Conservation (phyloP, 2,888 invertebrate species). For the Pseudococcus viburni region DNA sequence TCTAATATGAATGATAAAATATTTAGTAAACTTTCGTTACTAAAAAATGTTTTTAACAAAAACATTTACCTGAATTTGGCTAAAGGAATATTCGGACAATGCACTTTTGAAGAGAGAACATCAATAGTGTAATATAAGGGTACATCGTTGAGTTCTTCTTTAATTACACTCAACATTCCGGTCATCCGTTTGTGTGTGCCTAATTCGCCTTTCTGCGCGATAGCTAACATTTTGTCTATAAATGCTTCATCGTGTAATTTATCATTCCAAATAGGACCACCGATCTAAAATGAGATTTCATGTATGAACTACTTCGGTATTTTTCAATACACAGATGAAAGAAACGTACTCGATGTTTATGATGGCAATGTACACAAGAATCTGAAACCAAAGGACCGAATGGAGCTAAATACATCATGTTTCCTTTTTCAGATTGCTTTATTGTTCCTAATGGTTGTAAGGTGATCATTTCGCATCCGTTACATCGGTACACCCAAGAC, state of each 20-base stretch:
- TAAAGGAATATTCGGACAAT: slow-evolving; percentile 81
- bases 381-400: slow-evolving; percentile 79
- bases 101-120: slow-evolving; percentile 81
- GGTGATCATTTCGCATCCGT: slow-evolving; percentile 86
- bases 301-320: too few relatives aligned
- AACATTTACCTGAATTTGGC: slow-evolving; percentile 77
- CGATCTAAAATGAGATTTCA: slow-evolving; percentile 75
- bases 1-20: slow-evolving; percentile 71
- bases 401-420: slow-evolving; percentile 79
- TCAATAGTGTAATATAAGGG: slow-evolving; percentile 92
- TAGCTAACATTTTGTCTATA: slow-evolving; percentile 76
- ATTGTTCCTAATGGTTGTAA: slow-evolving; percentile 82
- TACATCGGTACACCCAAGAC: slow-evolving; percentile 90
- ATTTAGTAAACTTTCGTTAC: neutral
- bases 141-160: slow-evolving; percentile 85
- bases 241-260: slow-evolving; percentile 87
- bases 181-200: slow-evolving; percentile 82
- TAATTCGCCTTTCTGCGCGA: slow-evolving; percentile 70
- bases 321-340: neutral
- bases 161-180: slow-evolving; percentile 85
- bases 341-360: slow-evolving; percentile 79
- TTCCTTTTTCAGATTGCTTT: slow-evolving; percentile 74
- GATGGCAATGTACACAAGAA: slow-evolving; percentile 83
- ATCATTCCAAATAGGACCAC: slow-evolving; percentile 95
- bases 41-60: neutral